Base-by-base conservation (phyloP, 1,140 invertebrate species). In the Teleogryllus occipitalis region DNA sequence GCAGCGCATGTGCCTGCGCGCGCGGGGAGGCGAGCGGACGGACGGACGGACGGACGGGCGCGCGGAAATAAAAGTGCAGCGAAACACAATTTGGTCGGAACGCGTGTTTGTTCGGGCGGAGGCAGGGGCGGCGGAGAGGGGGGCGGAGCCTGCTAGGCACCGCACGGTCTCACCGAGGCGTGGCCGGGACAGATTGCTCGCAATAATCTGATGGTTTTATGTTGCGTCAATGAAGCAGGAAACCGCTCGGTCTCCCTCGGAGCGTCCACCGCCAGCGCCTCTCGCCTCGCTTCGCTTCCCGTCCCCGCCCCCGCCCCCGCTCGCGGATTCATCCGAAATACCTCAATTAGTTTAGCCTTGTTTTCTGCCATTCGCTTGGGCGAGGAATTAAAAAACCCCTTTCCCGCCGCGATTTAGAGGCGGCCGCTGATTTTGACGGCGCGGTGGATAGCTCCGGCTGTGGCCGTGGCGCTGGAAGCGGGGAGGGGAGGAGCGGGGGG, bases 161-260 rank as follows among this genome's bases (percentile, higher is more conserved):
- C 27, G 27, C 54, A 7, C 54, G 54, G 10, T 7, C 18, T 10
- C 54, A 65, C 2, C 18, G 54, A 65, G 54, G 10, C 54, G 18
- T 65, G 10, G 54, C 54, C 54, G 54, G 54, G 54, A 65, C 10
- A 65, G 54, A 65, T 65, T 65, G 54, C 54, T 65, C 18, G 54
- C 54, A 65, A 65, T 65, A 65, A 65, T 65, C 54, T 65, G 54
- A 65, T 65, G 54, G 54, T 65, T 65, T 65, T 65, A 65, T 65
- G 54, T 65, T 65, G 54, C 54, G 54, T 65, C 54, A 65, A 65
- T 65, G 54, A 65, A 65, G 54, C 54, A 65, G 54, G 54, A 65
- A 65, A 65, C 54, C 54, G 54, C 54, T 65, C 18, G 54, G 54
- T 65, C 18, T 65, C 54, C 10, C 54, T 65, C 54, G 18, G 2